These are phyloP conservation scores for Danionella cerebrum DNA, from an alignment of 2,113 vertebrate species.

Conservation along the genomic window DNA sequence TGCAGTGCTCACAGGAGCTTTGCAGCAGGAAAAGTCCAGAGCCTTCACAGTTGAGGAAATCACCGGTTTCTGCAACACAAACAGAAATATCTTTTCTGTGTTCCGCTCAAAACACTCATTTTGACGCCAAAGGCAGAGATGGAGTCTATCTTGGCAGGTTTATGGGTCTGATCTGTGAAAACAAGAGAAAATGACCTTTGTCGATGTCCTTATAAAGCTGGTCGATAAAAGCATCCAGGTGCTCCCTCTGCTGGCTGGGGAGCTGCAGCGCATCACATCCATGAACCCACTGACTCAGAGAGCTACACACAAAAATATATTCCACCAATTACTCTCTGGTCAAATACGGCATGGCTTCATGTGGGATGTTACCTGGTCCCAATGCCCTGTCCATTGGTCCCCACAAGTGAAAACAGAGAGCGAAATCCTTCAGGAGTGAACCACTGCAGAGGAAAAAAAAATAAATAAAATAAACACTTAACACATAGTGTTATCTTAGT, in stretches of 20 bases:
- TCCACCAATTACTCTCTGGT: background rate
- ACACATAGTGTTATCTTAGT: no score
- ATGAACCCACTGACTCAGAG: slow-evolving; percentile 94
- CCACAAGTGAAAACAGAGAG: slow-evolving; percentile 89
- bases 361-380: slow-evolving; percentile 79
- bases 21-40: slow-evolving; percentile 95
- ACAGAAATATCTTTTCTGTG: slow-evolving; percentile 7
- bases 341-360: background rate
- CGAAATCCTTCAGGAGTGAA: slow-evolving; percentile 90
- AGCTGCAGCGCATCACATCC: slow-evolving; percentile 85
- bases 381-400: slow-evolving; percentile 95
- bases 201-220: slow-evolving; percentile 98
- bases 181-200: slow-evolving; percentile 69
- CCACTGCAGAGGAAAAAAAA: slow-evolving; percentile 73
- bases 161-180: background rate
- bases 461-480: no score
- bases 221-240: slow-evolving; percentile 89
- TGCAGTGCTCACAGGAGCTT: slow-evolving; percentile 87
- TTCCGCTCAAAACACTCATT: background rate
- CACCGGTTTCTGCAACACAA: slow-evolving; percentile 77
- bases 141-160: background rate
- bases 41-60: slow-evolving; percentile 97
- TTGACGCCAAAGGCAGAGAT: background rate
- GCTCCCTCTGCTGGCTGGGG: slow-evolving; percentile 78
- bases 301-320: slow-evolving; percentile 58